Conservation (phyloP, 2,797 vertebrate species). For the Schizopygopsis pylzovi region DNA sequence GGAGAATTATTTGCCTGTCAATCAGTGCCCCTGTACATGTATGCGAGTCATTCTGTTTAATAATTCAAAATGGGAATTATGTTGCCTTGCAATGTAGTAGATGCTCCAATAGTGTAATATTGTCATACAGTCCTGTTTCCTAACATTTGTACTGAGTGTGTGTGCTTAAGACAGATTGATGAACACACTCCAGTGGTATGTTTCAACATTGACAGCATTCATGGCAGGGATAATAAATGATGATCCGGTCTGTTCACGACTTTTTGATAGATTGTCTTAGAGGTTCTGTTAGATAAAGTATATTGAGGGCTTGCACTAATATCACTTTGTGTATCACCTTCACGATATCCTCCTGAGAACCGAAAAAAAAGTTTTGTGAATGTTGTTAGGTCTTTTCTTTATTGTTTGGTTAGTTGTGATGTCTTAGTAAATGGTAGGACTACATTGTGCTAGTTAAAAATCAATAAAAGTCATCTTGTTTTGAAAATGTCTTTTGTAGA, state of each 20-base stretch:
- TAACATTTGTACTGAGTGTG: background rate
- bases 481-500: too few relatives aligned
- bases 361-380: too few relatives aligned
- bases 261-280: too few relatives aligned
- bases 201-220: constrained; percentile 39
- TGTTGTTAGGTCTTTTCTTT: background rate
- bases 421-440: background rate
- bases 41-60: background rate
- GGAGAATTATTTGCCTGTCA: constrained; percentile 13
- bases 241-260: constrained; percentile 18
- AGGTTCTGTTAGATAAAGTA: too few relatives aligned
- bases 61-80: too few relatives aligned
- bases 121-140: background rate
- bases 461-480: background rate
- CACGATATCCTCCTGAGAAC: too few relatives aligned
- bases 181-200: constrained; percentile 29
- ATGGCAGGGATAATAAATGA: constrained; percentile 34
- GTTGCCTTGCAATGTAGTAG: too few relatives aligned
- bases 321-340: too few relatives aligned
- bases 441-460: background rate
- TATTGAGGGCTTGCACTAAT: background rate
- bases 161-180: constrained; percentile 24
- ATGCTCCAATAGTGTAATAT: too few relatives aligned
- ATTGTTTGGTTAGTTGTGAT: background rate
- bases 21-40: background rate